phyloP scores from a whole-genome alignment of 2,888 invertebrate species.

The Belgica antarctica region DNA sequence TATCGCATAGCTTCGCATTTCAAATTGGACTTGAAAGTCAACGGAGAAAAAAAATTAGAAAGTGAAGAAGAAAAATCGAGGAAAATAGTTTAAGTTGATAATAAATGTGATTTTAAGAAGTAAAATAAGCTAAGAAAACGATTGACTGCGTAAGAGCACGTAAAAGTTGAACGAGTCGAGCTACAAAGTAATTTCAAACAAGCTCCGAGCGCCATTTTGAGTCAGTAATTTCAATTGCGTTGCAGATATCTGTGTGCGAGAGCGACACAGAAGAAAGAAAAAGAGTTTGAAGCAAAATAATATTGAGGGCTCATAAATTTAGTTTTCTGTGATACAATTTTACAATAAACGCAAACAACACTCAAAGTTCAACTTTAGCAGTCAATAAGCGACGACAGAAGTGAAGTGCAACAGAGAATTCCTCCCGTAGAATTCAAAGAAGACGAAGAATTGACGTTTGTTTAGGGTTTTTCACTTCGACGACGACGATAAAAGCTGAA shows the following conservation, averaged over 20 bases:
- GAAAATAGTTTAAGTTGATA: constrained; percentile 23
- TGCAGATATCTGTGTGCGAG: background rate
- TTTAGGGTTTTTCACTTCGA: constrained; percentile 1
- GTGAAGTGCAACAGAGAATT: constrained; percentile 14
- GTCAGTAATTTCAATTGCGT: too few relatives aligned
- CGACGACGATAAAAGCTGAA: background rate
- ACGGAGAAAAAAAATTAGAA: background rate
- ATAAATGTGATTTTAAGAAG: constrained; percentile 35
- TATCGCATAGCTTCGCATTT: constrained; percentile 16
- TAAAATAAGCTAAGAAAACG: constrained; percentile 21
- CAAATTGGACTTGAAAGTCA: background rate
- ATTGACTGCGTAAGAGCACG: background rate
- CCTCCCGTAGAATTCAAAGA: background rate
- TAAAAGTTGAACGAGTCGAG: background rate
- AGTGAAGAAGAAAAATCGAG: background rate
- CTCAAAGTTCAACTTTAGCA: constrained; percentile 27
- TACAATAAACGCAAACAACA: constrained; percentile 30
- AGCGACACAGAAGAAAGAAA: constrained; percentile 4
- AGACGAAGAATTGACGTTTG: background rate
- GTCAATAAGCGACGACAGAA: background rate
- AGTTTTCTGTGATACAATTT: constrained; percentile 44
- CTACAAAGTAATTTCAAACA: background rate
- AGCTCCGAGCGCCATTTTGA: constrained; percentile 39
- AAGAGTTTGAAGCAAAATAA: constrained; percentile 6
- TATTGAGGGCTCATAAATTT: constrained; percentile 37